A percentile compares a stretch with the other conserved stretches of the same genome.
Evolutionary conservation across 2,113 vertebrate genomes (phyloP).

Genomic region (Salvator merianae): DNA sequence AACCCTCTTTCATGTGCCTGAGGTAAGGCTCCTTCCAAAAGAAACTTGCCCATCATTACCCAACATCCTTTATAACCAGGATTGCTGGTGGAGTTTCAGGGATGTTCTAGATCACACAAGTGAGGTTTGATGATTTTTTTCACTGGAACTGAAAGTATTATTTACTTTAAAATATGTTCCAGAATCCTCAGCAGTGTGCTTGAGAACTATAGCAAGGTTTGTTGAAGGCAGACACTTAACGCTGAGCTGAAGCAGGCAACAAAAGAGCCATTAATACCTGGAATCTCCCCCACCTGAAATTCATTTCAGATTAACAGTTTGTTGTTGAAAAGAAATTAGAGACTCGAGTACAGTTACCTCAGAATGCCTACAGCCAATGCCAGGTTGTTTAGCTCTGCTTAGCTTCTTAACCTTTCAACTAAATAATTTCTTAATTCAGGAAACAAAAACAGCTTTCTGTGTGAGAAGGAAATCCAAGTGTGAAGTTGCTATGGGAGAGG

Average conservation of each 20-base stretch:
- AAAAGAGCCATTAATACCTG: neutral
- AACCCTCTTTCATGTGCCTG: neutral
- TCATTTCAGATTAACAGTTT: neutral
- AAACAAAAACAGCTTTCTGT: too few relatives aligned
- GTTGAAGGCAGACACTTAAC: neutral
- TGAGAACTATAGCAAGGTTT: too few relatives aligned
- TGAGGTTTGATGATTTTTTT: neutral
- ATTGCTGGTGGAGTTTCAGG: neutral
- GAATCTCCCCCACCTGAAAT: neutral
- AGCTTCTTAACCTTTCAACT: too few relatives aligned
- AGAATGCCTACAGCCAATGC: neutral
- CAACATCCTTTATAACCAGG: neutral
- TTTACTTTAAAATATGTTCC: neutral
- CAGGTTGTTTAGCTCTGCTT: neutral
- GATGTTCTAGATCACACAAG: neutral
- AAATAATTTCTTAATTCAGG: neutral
- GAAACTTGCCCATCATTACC: neutral
- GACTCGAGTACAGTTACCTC: neutral
- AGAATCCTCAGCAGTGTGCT: neutral
- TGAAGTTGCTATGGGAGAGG: neutral
- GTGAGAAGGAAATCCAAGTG: neutral
- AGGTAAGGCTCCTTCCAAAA: neutral
- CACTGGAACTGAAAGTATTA: neutral
- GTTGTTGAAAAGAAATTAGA: neutral
- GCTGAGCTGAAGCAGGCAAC: neutral